These are phyloP conservation scores for Lycocorax pyrrhopterus DNA, from an alignment of 2,113 vertebrate species.

Conservation along the genomic window DNA sequence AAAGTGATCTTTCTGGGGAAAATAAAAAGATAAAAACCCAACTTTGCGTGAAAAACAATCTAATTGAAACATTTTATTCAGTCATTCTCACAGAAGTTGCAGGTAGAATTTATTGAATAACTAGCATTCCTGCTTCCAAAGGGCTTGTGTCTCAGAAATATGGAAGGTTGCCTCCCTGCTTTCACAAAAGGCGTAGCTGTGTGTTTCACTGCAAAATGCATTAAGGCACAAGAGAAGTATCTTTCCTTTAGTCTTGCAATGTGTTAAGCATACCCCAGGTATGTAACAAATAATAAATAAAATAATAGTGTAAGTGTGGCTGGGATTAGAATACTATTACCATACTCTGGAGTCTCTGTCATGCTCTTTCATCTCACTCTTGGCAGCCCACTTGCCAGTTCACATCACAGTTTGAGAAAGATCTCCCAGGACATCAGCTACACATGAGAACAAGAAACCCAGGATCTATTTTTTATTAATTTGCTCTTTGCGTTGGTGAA, in stretches of 20 bases:
- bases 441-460: not conserved
- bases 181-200: not conserved
- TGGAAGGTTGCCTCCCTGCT: not conserved
- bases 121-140: not conserved
- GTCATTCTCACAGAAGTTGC: not conserved
- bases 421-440: conserved; percentile 2
- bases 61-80: not conserved
- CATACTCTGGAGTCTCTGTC: not conserved
- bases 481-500: not conserved
- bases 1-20: not conserved
- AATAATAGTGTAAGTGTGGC: not conserved
- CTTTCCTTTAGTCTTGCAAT: not conserved
- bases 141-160: not conserved
- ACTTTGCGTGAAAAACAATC: not conserved
- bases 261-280: not conserved
- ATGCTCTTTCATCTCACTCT: not conserved
- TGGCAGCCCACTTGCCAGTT: conserved; percentile 9
- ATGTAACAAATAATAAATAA: conserved; percentile 46
- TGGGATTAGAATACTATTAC: not conserved
- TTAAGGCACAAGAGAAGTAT: not conserved
- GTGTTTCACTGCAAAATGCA: not conserved
- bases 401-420: not conserved
- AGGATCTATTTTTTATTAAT: not conserved
- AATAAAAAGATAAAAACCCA: not conserved
- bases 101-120: not conserved